Evolutionary conservation across 2,797 vertebrate genomes (phyloP).

Genomic region (Myotis daubentonii): DNA sequence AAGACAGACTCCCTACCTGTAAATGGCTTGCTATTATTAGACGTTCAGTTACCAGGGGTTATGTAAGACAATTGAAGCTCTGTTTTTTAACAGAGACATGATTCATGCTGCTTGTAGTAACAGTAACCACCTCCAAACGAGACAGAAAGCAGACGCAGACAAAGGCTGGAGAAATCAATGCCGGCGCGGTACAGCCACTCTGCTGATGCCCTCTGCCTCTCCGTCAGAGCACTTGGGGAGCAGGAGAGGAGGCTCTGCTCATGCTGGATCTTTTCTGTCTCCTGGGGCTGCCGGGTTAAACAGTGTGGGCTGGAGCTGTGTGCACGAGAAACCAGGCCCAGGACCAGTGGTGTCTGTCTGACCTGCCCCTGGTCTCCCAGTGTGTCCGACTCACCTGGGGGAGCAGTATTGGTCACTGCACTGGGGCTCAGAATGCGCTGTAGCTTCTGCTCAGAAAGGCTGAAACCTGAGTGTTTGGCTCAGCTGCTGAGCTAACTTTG

Average conservation of each 20-base stretch:
- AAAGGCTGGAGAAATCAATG: slow-evolving; percentile 88
- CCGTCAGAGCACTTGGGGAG: slow-evolving; percentile 77
- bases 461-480: slow-evolving; percentile 79
- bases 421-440: slow-evolving; percentile 75
- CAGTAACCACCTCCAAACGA: slow-evolving; percentile 86
- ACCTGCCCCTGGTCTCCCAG: background rate
- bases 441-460: slow-evolving; percentile 75
- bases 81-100: slow-evolving; percentile 88
- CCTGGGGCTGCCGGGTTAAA: slow-evolving; percentile 62
- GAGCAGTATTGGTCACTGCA: slow-evolving; percentile 67
- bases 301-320: slow-evolving; percentile 4
- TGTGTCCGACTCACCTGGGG: slow-evolving; percentile 65
- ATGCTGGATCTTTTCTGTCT: slow-evolving; percentile 74
- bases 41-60: slow-evolving; percentile 85
- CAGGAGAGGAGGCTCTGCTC: slow-evolving; percentile 77
- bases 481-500: slow-evolving; percentile 78
- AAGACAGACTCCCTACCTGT: slow-evolving; percentile 87
- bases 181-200: slow-evolving; percentile 79
- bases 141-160: slow-evolving; percentile 88
- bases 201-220: slow-evolving; percentile 83
- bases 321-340: slow-evolving; percentile 3
- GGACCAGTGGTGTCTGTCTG: slow-evolving; percentile 52
- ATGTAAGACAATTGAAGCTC: slow-evolving; percentile 88
- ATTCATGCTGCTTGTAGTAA: slow-evolving; percentile 89
- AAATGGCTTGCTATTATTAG: slow-evolving; percentile 88